These are phyloP conservation scores for Chelonoidis abingdonii DNA, from an alignment of 2,113 vertebrate species.

Conservation along the genomic window DNA sequence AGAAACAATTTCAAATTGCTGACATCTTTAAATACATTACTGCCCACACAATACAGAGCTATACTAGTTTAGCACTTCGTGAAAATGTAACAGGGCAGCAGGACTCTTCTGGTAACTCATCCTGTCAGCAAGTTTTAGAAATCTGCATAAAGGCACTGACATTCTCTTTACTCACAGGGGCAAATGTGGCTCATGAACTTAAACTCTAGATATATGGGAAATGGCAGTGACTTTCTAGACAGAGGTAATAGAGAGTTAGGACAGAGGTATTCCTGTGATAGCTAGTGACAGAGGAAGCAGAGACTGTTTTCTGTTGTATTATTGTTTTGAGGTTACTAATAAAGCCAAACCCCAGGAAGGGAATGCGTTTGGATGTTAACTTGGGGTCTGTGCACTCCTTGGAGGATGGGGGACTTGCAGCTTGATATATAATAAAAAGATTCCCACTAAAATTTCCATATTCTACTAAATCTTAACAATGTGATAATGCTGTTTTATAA, in stretches of 20 bases:
- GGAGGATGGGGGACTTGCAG: background rate
- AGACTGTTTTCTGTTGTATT: background rate
- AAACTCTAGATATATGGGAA: background rate
- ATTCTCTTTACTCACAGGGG: background rate
- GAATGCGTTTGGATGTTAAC: background rate
- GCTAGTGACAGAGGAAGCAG: background rate
- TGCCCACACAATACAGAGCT: background rate
- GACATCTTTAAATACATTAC: background rate
- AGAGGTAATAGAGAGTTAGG: background rate
- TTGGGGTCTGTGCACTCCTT: background rate
- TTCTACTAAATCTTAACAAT: background rate
- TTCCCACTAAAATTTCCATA: background rate
- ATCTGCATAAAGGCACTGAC: background rate
- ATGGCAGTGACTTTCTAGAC: background rate
- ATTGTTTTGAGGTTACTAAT: background rate
- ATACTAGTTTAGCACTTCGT: background rate
- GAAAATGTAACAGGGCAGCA: background rate
- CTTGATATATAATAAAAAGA: background rate
- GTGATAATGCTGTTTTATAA: background rate
- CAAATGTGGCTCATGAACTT: background rate
- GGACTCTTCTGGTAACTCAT: background rate
- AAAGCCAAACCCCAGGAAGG: background rate
- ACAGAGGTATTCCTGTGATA: background rate
- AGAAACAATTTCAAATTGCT: background rate
- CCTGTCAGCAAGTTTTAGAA: background rate